Conservation (phyloP, 1,140 invertebrate genomes). For the Heterodera schachtii region DNA sequence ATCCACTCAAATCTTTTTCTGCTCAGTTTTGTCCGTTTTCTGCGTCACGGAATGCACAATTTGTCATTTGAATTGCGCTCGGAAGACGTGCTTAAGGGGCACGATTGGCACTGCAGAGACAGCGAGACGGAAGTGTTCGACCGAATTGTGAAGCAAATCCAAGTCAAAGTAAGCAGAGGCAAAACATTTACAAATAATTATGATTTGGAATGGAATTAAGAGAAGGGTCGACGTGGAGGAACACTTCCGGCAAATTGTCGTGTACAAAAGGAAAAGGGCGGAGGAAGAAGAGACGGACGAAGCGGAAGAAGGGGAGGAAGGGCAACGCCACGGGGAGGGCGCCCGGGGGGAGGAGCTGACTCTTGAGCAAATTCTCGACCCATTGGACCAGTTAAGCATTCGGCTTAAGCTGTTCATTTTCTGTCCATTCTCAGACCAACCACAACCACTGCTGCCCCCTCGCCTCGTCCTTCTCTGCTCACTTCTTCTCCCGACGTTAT, state of each 20-base stretch:
- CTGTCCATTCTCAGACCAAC: neutral
- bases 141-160: constrained; percentile 35
- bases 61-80: constrained; percentile 47
- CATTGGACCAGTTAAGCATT: too few relatives aligned
- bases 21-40: constrained; percentile 40
- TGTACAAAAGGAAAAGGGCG: constrained; percentile 36
- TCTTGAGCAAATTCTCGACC: neutral
- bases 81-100: constrained; percentile 33
- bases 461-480: constrained; percentile 11
- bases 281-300: neutral
- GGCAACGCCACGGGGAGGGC: neutral
- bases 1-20: neutral
- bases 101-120: constrained; percentile 46
- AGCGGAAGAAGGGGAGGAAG: neutral
- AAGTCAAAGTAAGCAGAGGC: constrained; percentile 5
- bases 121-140: constrained; percentile 26
- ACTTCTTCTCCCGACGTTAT: constrained; percentile 25
- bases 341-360: neutral
- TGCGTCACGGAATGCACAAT: constrained; percentile 40
- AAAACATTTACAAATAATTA: neutral
- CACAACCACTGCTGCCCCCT: neutral
- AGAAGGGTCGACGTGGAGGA: constrained; percentile 47
- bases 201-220: neutral
- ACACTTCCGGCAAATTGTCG: constrained; percentile 47
- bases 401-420: too few relatives aligned